Evolutionary conservation across 1,140 invertebrate genomes (phyloP).

Genomic region (Ceratina australensis): DNA sequence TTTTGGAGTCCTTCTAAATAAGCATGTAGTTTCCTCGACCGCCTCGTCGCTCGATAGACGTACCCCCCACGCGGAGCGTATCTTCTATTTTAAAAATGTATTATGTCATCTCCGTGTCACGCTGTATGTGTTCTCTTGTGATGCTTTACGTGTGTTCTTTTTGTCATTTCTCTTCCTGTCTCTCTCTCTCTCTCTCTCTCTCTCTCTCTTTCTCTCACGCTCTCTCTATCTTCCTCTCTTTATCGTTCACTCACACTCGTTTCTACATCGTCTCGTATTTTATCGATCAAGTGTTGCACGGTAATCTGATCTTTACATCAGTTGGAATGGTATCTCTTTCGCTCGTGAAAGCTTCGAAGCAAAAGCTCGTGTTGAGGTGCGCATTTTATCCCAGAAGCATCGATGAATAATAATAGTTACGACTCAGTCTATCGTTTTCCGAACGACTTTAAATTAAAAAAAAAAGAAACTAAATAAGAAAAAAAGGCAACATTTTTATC

Average conservation of each 20-base stretch:
- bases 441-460: conserved; percentile 38
- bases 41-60: conserved; percentile 64
- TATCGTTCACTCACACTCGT: not conserved
- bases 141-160: conserved; percentile 54
- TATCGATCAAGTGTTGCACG: conserved; percentile 43
- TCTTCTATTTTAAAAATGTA: conserved; percentile 65
- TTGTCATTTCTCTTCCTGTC: conserved; percentile 26
- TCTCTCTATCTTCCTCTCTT: not conserved
- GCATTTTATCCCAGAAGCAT: conserved; percentile 33
- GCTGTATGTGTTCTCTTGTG: conserved; percentile 57
- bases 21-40: conserved; percentile 52
- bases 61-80: conserved; percentile 63
- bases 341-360: conserved; percentile 40
- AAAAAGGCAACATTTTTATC: conserved; percentile 22
- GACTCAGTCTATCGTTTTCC: conserved; percentile 46
- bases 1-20: conserved; percentile 14
- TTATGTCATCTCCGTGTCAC: conserved; percentile 56
- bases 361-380: conserved; percentile 35
- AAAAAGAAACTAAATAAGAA: conserved; percentile 13
- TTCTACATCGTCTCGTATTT: conserved; percentile 32
- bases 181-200: conserved; percentile 30
- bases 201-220: conserved; percentile 23
- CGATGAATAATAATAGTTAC: conserved; percentile 47
- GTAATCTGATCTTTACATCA: conserved; percentile 48
- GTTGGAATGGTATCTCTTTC: conserved; percentile 68